Percentiles rank a stretch among this genome's conserved stretches.
These are phyloP conservation scores for Listronotus bonariensis DNA, from an alignment of 1,140 invertebrate species.

Conservation along the genomic window DNA sequence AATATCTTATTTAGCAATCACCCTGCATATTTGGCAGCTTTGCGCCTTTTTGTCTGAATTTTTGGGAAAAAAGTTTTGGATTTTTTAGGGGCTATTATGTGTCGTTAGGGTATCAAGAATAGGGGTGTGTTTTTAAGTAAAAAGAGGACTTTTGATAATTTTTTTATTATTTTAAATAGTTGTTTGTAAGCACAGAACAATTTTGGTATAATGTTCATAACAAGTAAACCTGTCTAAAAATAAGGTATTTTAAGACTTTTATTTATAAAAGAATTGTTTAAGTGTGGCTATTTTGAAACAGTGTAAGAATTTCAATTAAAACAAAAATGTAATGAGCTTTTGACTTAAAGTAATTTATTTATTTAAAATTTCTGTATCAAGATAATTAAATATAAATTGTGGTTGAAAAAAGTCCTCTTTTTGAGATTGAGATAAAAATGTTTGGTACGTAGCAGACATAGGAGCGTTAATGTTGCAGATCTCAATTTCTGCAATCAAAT, in stretches of 20 bases:
- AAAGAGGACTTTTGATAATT: conserved; percentile 19
- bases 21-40: conserved; percentile 33
- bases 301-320: too few species aligned
- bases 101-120: conserved; percentile 24
- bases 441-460: conserved; percentile 23
- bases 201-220: too few species aligned
- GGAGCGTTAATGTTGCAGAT: conserved; percentile 26
- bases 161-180: background rate
- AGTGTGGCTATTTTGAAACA: too few species aligned
- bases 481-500: conserved; percentile 29
- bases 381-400: background rate
- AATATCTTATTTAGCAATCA: conserved; percentile 18
- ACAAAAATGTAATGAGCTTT: conserved; percentile 7
- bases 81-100: conserved; percentile 17
- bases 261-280: too few species aligned
- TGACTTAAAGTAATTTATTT: background rate
- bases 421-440: conserved; percentile 3
- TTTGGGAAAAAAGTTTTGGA: conserved; percentile 27
- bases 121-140: conserved; percentile 29
- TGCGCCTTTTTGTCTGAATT: conserved; percentile 36
- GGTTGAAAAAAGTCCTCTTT: conserved; percentile 20
- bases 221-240: too few species aligned
- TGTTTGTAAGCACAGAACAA: too few species aligned
- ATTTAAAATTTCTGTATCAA: too few species aligned
- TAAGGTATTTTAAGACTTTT: too few species aligned